phyloP scores from a whole-genome alignment of 35 echinoderm and acorn worm genomes.

The Heliocidaris erythrogramma region DNA sequence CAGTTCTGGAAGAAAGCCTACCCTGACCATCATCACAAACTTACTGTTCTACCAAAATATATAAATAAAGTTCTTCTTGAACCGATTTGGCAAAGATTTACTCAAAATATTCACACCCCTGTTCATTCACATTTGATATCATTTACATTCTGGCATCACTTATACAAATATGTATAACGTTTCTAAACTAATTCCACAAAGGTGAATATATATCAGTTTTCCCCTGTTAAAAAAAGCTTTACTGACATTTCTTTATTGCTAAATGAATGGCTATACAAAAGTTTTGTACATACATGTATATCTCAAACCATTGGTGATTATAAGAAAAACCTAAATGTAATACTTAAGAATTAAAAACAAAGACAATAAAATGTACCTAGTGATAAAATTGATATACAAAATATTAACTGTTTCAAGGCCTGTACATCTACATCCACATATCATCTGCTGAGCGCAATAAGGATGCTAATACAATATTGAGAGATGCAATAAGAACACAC shows the following conservation, averaged over 20 bases:
- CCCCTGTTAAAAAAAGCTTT: too few relatives aligned
- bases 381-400: neutral
- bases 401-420: neutral
- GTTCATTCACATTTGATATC: neutral
- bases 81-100: neutral
- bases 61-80: neutral
- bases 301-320: neutral
- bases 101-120: neutral
- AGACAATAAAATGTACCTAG: too few relatives aligned
- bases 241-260: neutral
- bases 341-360: too few relatives aligned
- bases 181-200: neutral
- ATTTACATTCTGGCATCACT: neutral
- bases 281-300: neutral
- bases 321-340: neutral
- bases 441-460: neutral
- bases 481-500: neutral
- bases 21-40: neutral
- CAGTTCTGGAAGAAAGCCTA: neutral
- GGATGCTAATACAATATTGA: neutral
- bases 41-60: neutral
- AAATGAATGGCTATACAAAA: neutral
- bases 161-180: slow-evolving; percentile 17
- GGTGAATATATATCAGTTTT: neutral
- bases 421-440: neutral